Base-by-base conservation (phyloP, 2,888 invertebrate genomes). In the Aquatica leii region DNA sequence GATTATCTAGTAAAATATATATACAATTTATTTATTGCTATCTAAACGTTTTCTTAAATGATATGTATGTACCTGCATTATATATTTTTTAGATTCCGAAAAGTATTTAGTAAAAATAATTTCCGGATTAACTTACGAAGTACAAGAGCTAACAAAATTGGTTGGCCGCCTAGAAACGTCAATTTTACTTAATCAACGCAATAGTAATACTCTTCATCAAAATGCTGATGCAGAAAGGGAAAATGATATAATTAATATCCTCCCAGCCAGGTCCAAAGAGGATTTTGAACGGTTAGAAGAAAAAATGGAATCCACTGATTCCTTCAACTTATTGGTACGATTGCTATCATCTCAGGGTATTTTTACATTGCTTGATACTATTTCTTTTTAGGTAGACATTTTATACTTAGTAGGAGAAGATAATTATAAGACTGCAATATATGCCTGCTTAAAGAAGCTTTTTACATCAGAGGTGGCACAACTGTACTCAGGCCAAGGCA, bases 21-120 rank as follows among this genome's bases (percentile, higher is more conserved):
- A n/a, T n/a, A n/a, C n/a, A n/a, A n/a, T n/a, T n/a, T n/a, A n/a
- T n/a, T n/a, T n/a, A n/a, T n/a, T n/a, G n/a, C n/a, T n/a, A n/a
- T n/a, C n/a, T n/a, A n/a, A n/a, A n/a, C n/a, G n/a, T n/a, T n/a
- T n/a, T n/a, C n/a, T n/a, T n/a, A n/a, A n/a, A n/a, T n/a, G n/a
- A n/a, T n/a, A n/a, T n/a, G n/a, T n/a, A n/a, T n/a, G n/a, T n/a
- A n/a, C n/a, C n/a, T n/a, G n/a, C n/a, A n/a, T n/a, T n/a, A n/a
- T n/a, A n/a, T n/a, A n/a, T n/a, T n/a, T 43, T 43, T n/a, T 43
- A 43, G 43, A 43, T n/a, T n/a, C 43, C 1, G 43, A 43, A 43
- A 43, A 43, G 15, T 43, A 43, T 8, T 15, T 43, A 15, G 15
- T 43, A 9, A 1, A 43, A 15, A 15, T 43, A 1, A 43, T 43